These are phyloP conservation scores for Macaria liturata DNA, from an alignment of 2,888 invertebrate species.

Conservation along the genomic window DNA sequence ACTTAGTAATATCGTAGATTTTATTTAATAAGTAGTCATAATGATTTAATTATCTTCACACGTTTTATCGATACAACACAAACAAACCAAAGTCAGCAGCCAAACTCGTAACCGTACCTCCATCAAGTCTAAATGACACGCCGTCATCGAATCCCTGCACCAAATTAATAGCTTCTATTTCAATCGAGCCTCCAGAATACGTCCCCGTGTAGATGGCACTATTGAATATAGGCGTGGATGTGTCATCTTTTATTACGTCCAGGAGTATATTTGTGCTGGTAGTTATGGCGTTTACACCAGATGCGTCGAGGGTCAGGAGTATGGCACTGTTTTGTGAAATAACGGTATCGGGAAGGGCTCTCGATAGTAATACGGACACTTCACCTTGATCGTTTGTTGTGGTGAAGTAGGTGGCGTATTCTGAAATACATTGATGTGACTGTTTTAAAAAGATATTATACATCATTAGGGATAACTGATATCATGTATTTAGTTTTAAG, in stretches of 20 bases:
- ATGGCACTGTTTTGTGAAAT: slow-evolving; percentile 56
- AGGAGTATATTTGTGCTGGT: slow-evolving; percentile 57
- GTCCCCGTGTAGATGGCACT: slow-evolving; percentile 54
- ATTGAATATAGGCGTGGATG: slow-evolving; percentile 56
- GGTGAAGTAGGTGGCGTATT: slow-evolving; percentile 42
- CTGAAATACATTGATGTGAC: slow-evolving; percentile 19
- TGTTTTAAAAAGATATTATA: background rate
- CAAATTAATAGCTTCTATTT: slow-evolving; percentile 51
- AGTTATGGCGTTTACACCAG: slow-evolving; percentile 50
- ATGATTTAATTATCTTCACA: too few relatives aligned
- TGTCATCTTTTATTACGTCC: slow-evolving; percentile 62
- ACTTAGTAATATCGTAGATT: too few relatives aligned
- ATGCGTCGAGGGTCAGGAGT: slow-evolving; percentile 56
- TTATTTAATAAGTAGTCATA: too few relatives aligned
- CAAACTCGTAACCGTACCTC: slow-evolving; percentile 46
- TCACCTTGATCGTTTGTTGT: slow-evolving; percentile 40
- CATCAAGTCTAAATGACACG: slow-evolving; percentile 55
- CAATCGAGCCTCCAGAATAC: slow-evolving; percentile 42
- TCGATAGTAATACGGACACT: slow-evolving; percentile 42
- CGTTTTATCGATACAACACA: too few relatives aligned
- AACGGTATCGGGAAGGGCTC: slow-evolving; percentile 48
- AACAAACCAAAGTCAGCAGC: too few relatives aligned
- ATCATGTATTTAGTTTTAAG: background rate
- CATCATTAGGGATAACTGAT: background rate
- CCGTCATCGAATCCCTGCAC: slow-evolving; percentile 55